These are phyloP conservation scores for Perizoma flavofasciatum DNA, from an alignment of 2,888 invertebrate genomes.

Conservation along the genomic window DNA sequence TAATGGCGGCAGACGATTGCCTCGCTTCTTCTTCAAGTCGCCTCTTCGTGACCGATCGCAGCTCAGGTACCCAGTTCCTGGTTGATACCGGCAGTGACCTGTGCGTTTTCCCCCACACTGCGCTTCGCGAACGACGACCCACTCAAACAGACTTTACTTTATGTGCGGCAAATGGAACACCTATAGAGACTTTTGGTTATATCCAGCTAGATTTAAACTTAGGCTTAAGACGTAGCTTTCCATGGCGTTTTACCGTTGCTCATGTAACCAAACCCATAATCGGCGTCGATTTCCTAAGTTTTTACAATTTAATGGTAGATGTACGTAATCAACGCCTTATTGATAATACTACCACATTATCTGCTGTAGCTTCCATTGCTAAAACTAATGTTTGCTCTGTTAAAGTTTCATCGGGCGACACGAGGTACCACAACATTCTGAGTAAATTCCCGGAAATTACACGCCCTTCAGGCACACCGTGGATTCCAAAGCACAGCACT, in stretches of 20 bases:
- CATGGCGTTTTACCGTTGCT: conserved; percentile 11
- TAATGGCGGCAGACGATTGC: conserved; percentile 18
- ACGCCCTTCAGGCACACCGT: conserved; percentile 17
- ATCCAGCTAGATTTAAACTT: conserved; percentile 1
- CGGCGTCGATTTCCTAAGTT: conserved; percentile 10
- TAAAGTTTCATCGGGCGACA: conserved; percentile 1
- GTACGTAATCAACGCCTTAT: conserved; percentile 4
- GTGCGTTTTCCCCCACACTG: conserved; percentile 1
- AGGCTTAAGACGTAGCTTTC: conserved; percentile 7
- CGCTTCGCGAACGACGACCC: conserved; percentile 2
- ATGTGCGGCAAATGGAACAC: conserved; percentile 1
- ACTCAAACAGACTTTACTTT: neutral
- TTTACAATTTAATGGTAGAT: conserved; percentile 7
- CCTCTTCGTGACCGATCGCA: neutral
- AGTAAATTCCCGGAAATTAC: conserved; percentile 20
- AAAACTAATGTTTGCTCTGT: neutral
- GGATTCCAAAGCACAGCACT: conserved; percentile 14
- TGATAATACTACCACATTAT: neutral
- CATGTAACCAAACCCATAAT: conserved; percentile 10
- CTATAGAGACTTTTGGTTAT: neutral
- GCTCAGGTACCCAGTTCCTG: neutral
- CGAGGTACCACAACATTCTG: conserved; percentile 13
- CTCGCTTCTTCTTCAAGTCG: neutral
- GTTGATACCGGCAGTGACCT: neutral
- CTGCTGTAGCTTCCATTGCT: neutral